Conservation (phyloP, 2,797 vertebrate species). For the Pachyuromys duprasi region DNA sequence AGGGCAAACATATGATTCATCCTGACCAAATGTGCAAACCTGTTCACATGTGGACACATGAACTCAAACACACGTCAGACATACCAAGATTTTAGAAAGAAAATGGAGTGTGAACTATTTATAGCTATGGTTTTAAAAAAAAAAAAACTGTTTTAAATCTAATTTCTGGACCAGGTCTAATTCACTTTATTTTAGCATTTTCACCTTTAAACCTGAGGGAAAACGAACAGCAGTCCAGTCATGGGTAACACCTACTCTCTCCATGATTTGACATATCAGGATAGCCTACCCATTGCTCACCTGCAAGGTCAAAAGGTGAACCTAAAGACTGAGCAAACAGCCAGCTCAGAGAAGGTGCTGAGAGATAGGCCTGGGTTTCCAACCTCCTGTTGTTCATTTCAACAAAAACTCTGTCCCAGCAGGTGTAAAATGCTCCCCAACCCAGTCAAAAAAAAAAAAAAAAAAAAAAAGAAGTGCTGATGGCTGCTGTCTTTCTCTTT, state of each 20-base stretch:
- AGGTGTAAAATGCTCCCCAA: background rate
- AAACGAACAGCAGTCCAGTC: background rate
- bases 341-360: background rate
- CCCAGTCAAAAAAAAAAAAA: background rate
- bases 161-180: background rate
- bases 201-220: constrained; percentile 1
- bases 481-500: background rate
- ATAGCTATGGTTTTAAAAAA: background rate
- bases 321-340: background rate
- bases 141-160: background rate
- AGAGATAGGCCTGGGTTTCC: background rate
- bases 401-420: background rate
- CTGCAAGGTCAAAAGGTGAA: background rate
- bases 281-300: background rate
- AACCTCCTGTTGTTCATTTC: background rate
- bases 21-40: background rate
- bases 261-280: background rate
- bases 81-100: background rate
- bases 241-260: background rate
- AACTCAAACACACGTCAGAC: background rate
- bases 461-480: background rate
- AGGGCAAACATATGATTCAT: background rate
- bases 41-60: background rate
- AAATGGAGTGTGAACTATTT: background rate
- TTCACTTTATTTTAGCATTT: constrained; percentile 42